Evolutionary conservation across 1,140 invertebrate genomes (phyloP), one percentile per base, ranked within the genome.

Genomic region (Akabosia matsudoensis): DNA sequence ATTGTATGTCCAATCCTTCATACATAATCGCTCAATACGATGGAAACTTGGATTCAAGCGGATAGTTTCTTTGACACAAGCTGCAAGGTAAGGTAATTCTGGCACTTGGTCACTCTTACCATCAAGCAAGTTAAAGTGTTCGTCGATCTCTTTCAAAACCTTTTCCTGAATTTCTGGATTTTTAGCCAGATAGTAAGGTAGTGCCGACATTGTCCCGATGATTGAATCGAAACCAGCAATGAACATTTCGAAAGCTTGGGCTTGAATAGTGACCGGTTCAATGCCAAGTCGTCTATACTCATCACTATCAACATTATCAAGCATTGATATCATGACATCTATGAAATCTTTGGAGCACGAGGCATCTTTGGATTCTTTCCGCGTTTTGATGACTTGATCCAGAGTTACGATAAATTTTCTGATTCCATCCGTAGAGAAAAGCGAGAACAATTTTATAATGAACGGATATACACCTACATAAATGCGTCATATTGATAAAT

Each of bases 121-220:
- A 10, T 45, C 37, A 45, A 45, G n/a, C n/a, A n/a, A 10, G 18
- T 45, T 45, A 45, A 10, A 45, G 24, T 56, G 10, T 56, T 56
- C 82, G 16, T 84, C 79, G 0, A 93, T 82, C 84, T 97, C 95
- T 33, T 91, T 85, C 22, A 90, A 88, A 4, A 97, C 88, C 80
- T 88, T 90, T 33, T 91, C 85, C 83, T 96, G 94, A 52, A 88
- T 87, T 0, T 88, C 84, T 2, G 86, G 88, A 84, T 91, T 89
- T 22, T 78, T 84, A 1, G 91, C 88, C 22, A 93, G 82, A 71
- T 89, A 87, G 82, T 90, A 92, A 64, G 74, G 26, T 18, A 73
- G 54, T 22, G 78, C 73, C 1, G 33, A 51, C 13, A 80, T 54
- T 7, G 71, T 31, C 13, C 56, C 76, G 2, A 61, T 71, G 0